Evolutionary conservation across 1,140 invertebrate genomes (phyloP).

Genomic region (Lerema accius): DNA sequence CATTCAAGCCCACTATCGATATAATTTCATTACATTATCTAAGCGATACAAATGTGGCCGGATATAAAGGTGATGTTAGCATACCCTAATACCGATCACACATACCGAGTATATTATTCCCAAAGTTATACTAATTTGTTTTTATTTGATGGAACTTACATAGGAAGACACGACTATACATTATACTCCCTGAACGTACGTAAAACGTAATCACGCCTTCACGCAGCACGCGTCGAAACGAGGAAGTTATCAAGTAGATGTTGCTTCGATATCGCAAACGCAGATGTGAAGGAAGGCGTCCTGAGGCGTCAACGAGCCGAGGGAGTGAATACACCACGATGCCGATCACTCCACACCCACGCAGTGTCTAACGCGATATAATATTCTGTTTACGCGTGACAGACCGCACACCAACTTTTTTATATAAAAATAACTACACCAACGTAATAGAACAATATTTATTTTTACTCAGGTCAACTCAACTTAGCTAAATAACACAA

Average conservation of each 20-base stretch:
- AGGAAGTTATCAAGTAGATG: slow-evolving; percentile 1
- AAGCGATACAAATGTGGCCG: slow-evolving; percentile 68
- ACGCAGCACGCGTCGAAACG: slow-evolving; percentile 14
- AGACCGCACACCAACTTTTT: too few relatives aligned
- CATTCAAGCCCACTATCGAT: slow-evolving; percentile 62
- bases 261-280: neutral
- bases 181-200: slow-evolving; percentile 54
- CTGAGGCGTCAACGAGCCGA: slow-evolving; percentile 4
- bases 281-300: neutral
- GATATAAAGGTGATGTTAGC: slow-evolving; percentile 63
- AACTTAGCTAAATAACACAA: too few relatives aligned
- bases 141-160: slow-evolving; percentile 73
- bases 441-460: too few relatives aligned
- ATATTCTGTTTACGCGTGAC: too few relatives aligned
- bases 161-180: slow-evolving; percentile 80
- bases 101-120: slow-evolving; percentile 57
- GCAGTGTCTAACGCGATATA: neutral
- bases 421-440: too few relatives aligned
- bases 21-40: slow-evolving; percentile 63
- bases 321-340: neutral
- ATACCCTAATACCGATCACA: slow-evolving; percentile 66
- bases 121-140: slow-evolving; percentile 63
- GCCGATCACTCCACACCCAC: neutral
- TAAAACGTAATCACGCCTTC: slow-evolving; percentile 36
- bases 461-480: too few relatives aligned